Evolutionary conservation across 1,140 invertebrate species (phyloP).

Genomic region (Trinorchestia longiramus): DNA sequence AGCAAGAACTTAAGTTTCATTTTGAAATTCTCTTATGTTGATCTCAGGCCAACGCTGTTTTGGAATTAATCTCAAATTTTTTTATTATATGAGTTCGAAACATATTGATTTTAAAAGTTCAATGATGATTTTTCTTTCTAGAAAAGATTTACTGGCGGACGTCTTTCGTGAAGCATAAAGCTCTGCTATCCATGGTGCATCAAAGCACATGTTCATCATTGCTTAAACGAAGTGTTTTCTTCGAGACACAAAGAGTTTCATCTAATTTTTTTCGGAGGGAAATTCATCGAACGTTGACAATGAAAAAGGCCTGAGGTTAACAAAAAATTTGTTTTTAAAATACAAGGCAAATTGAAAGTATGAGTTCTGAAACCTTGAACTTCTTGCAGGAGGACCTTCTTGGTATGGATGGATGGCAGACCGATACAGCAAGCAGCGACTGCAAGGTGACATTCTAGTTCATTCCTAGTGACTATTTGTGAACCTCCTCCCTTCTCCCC

Average conservation of each 20-base stretch:
- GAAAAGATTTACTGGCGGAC: not conserved
- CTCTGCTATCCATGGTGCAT: not conserved
- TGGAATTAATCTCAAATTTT: too few species aligned
- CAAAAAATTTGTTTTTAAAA: conserved; percentile 6
- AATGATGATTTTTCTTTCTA: not conserved
- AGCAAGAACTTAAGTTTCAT: too few species aligned
- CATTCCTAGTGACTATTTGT: not conserved
- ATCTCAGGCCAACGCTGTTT: too few species aligned
- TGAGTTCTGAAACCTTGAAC: conserved; percentile 25
- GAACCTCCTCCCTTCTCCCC: not conserved
- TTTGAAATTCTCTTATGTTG: too few species aligned
- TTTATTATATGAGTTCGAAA: too few species aligned
- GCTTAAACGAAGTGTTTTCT: not conserved
- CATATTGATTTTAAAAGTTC: not conserved
- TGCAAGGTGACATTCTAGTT: not conserved
- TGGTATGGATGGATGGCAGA: not conserved
- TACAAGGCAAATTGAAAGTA: conserved; percentile 41
- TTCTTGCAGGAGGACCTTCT: conserved; percentile 4
- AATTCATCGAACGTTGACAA: not conserved
- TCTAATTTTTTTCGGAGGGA: not conserved
- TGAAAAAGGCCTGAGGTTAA: not conserved
- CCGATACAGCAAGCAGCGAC: not conserved
- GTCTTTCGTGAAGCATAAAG: not conserved
- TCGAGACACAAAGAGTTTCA: not conserved
- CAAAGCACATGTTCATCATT: not conserved